These are phyloP conservation scores for Trichechus manatus DNA, from an alignment of 2,113 vertebrate genomes.

Conservation along the genomic window DNA sequence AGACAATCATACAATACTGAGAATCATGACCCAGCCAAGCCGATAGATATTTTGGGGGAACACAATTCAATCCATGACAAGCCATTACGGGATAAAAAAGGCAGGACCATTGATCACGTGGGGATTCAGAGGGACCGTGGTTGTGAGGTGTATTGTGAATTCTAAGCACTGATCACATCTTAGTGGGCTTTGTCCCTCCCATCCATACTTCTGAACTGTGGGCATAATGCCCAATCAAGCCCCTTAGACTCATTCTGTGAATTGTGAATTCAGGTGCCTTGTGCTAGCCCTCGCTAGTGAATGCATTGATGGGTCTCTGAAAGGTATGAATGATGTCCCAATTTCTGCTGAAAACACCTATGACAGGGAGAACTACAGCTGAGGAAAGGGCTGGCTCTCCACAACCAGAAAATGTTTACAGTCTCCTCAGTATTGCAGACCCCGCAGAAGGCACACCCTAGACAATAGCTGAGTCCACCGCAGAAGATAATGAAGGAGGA, in stretches of 20 bases:
- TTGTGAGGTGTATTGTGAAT: not conserved
- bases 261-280: not conserved
- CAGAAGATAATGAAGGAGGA: not conserved
- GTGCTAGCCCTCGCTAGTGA: not conserved
- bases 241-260: not conserved
- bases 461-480: not conserved
- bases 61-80: too few species aligned
- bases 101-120: too few species aligned
- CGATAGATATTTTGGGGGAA: too few species aligned
- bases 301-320: accelerated
- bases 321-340: not conserved
- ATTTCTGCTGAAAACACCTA: not conserved
- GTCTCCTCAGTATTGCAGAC: not conserved
- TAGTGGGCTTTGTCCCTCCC: not conserved
- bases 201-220: not conserved
- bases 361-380: not conserved
- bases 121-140: not conserved
- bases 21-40: too few species aligned
- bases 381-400: not conserved
- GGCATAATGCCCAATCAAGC: not conserved
- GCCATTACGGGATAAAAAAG: not conserved
- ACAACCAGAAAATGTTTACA: not conserved
- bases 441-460: not conserved
- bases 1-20: too few species aligned
- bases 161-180: not conserved